A percentile compares a stretch with the other conserved stretches of the same genome.
Conservation (phyloP, 2,888 invertebrate species). For the Dasypolia templi region DNA sequence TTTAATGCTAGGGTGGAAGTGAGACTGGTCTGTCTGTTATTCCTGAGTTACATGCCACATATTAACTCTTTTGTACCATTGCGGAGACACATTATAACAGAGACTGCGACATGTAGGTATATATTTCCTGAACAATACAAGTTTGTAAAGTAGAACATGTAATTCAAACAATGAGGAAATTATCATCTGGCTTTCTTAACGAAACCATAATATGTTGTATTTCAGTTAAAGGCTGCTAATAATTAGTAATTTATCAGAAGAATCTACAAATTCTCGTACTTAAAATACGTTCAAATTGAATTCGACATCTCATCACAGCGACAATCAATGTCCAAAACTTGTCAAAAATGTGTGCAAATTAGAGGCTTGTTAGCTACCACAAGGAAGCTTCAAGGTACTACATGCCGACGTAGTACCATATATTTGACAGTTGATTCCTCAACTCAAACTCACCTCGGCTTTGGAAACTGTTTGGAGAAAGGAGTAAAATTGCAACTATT, state of each 20-base stretch:
- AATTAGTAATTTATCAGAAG: not conserved
- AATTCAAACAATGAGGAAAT: not conserved
- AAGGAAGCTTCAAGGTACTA: too few species aligned
- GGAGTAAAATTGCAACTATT: too few species aligned
- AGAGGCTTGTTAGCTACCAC: too few species aligned
- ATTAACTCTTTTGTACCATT: slow-evolving; percentile 10
- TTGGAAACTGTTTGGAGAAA: too few species aligned
- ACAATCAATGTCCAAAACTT: not conserved
- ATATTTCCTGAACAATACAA: not conserved
- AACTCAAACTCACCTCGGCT: too few species aligned
- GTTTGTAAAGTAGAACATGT: not conserved
- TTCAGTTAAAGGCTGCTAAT: not conserved
- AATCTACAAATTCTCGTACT: not conserved
- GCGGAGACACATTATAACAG: not conserved
- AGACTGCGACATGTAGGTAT: not conserved
- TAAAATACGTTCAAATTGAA: not conserved
- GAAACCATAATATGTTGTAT: not conserved
- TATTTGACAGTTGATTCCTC: too few species aligned
- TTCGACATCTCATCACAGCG: not conserved
- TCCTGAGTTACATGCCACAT: slow-evolving; percentile 1
- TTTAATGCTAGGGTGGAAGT: slow-evolving; percentile 42
- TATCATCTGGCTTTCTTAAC: not conserved
- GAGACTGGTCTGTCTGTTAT: slow-evolving; percentile 17
- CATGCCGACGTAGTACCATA: too few species aligned
- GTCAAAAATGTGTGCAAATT: not conserved